phyloP scores from a whole-genome alignment of 92 coral and sea anemone genomes.

The Actinernus sp. region DNA sequence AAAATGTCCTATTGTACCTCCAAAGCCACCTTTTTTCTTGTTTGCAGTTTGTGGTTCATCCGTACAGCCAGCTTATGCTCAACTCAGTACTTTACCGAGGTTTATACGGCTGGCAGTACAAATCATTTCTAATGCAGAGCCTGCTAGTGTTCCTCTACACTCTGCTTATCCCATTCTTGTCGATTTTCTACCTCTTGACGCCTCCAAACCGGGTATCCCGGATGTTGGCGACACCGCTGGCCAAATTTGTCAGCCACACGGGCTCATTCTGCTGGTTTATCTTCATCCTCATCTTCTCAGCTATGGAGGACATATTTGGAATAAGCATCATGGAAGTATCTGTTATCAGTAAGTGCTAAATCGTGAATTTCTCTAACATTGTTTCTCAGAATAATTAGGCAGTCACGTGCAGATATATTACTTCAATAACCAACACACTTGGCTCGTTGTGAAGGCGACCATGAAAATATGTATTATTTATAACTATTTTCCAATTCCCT shows the following conservation, averaged over 20 bases:
- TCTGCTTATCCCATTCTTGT: constrained; percentile 65
- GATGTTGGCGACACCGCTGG: constrained; percentile 69
- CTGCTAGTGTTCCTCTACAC: constrained; percentile 47
- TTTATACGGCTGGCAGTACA: constrained; percentile 59
- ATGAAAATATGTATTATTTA: too few species aligned
- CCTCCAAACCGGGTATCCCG: constrained; percentile 46
- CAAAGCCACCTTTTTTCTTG: not conserved
- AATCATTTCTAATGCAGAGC: constrained; percentile 29
- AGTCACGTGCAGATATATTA: too few species aligned
- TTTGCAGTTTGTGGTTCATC: constrained; percentile 90
- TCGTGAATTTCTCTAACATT: too few species aligned
- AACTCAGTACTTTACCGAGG: constrained; percentile 79
- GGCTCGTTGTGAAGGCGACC: too few species aligned
- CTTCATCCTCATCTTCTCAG: constrained; percentile 46
- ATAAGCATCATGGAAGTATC: constrained; percentile 31
- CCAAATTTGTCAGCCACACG: constrained; percentile 74
- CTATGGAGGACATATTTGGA: constrained; percentile 66
- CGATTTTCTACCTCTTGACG: constrained; percentile 51
- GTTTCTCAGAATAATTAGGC: too few species aligned
- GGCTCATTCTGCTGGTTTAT: constrained; percentile 74
- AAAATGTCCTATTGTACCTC: too few species aligned
- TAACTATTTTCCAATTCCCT: too few species aligned
- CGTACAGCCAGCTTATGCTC: constrained; percentile 88
- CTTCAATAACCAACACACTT: too few species aligned
- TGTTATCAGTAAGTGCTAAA: constrained; percentile 70